Evolutionary conservation across 1,140 invertebrate genomes (phyloP).

Genomic region (Lepidurus arcticus): DNA sequence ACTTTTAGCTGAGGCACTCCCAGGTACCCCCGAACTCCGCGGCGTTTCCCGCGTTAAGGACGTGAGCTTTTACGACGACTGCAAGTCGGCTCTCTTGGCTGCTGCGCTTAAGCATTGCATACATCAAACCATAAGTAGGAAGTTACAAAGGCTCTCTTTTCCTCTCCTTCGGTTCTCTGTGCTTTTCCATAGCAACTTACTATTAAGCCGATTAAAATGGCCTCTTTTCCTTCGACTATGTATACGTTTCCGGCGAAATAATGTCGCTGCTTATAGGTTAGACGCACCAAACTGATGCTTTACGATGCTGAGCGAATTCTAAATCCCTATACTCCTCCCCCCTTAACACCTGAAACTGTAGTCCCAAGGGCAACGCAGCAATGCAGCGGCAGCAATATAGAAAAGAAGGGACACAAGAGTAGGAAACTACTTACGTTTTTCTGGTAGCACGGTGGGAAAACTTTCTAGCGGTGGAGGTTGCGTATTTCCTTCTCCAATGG

Average conservation of each 20-base stretch:
- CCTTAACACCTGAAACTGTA: no score
- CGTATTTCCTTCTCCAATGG: constrained; percentile 66
- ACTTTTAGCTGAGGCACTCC: not conserved
- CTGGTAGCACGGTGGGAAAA: not conserved
- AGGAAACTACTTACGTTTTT: not conserved
- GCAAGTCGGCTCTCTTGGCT: not conserved
- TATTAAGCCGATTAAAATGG: constrained; percentile 2
- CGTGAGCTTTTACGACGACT: not conserved
- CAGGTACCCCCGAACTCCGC: not conserved
- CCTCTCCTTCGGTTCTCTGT: not conserved
- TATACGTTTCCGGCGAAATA: not conserved
- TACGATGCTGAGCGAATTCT: no score
- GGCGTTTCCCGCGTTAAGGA: not conserved
- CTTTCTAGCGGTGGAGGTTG: constrained; percentile 5
- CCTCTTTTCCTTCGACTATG: not conserved
- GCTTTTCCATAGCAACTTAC: constrained; percentile 8
- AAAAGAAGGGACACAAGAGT: not conserved
- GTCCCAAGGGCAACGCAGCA: not conserved
- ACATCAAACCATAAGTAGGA: constrained; percentile 3
- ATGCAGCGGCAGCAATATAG: not conserved
- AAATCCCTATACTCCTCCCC: no score
- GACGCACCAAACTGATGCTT: no score
- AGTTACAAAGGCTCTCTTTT: not conserved
- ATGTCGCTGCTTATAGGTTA: no score
- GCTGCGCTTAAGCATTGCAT: not conserved